Conservation (phyloP, 2,797 vertebrate genomes). For the Epinephelus awoara region DNA sequence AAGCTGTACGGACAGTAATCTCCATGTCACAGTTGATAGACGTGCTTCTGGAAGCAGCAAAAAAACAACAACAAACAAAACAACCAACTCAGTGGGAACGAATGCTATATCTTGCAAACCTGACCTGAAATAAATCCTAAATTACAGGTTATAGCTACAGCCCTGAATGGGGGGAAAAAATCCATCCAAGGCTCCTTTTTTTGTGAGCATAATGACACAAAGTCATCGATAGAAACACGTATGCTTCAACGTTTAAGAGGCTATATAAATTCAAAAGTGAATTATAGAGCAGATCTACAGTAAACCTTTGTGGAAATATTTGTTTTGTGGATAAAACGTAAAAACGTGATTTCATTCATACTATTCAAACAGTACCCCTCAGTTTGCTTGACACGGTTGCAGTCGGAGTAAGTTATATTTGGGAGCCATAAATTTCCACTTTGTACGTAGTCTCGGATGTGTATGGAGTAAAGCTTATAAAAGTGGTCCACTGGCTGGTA, state of each 20-base stretch:
- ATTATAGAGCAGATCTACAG: conserved; percentile 23
- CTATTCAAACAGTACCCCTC: conserved; percentile 50
- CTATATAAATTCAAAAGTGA: conserved; percentile 35
- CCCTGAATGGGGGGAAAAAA: conserved; percentile 57
- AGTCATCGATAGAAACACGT: conserved; percentile 67
- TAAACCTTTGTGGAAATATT: conserved; percentile 50
- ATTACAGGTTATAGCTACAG: conserved; percentile 71
- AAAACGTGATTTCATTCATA: conserved; percentile 62
- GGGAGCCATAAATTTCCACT: conserved; percentile 77
- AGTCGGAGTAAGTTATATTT: conserved; percentile 68
- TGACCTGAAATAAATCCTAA: conserved; percentile 77
- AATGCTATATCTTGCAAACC: conserved; percentile 63
- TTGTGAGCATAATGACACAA: conserved; percentile 65
- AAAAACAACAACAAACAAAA: conserved; percentile 49
- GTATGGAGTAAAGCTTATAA: conserved; percentile 79
- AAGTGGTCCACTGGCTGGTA: conserved; percentile 81
- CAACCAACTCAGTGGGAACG: conserved; percentile 49
- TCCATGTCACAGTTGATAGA: conserved; percentile 44
- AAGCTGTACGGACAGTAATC: conserved; percentile 15
- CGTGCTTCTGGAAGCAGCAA: conserved; percentile 16
- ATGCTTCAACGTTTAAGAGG: conserved; percentile 32
- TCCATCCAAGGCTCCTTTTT: conserved; percentile 35
- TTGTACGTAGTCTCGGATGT: conserved; percentile 72
- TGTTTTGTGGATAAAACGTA: conserved; percentile 35
- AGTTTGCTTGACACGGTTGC: conserved; percentile 51